Evolutionary conservation across 1,140 invertebrate genomes (phyloP).

Genomic region (Lepidurus arcticus): DNA sequence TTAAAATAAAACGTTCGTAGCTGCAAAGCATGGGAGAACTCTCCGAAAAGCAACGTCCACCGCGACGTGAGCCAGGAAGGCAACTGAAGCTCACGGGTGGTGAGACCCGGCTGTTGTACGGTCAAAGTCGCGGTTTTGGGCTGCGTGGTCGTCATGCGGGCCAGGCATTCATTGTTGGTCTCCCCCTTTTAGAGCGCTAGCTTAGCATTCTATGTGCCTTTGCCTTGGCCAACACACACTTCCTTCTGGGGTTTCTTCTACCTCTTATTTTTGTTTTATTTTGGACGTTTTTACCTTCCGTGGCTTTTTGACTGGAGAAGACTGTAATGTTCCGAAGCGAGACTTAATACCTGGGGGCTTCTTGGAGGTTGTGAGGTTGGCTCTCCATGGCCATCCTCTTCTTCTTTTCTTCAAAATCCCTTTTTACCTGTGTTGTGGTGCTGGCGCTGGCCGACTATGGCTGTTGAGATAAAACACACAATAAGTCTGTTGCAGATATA

Average conservation of each 20-base stretch:
- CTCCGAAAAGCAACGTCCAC: neutral
- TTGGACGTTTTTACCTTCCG: neutral
- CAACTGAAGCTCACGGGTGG: neutral
- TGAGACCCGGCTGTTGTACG: neutral
- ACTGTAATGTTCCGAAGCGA: conserved; percentile 1
- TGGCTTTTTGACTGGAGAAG: conserved; percentile 10
- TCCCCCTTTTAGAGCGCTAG: neutral
- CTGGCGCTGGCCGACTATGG: neutral
- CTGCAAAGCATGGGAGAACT: too few species aligned
- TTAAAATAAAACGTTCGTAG: too few species aligned
- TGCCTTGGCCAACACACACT: neutral
- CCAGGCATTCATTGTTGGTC: conserved; percentile 8
- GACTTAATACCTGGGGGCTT: conserved; percentile 1
- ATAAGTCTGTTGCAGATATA: neutral
- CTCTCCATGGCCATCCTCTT: conserved; percentile 12
- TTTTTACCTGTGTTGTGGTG: conserved; percentile 12
- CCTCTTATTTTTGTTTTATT: conserved; percentile 8
- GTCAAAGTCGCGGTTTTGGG: neutral
- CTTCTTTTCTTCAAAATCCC: neutral
- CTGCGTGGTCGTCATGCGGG: conserved; percentile 7
- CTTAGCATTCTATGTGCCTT: neutral
- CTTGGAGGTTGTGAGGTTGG: conserved; percentile 9
- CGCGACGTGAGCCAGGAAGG: neutral
- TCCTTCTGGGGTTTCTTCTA: neutral
- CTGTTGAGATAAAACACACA: conserved; percentile 22